Base-by-base conservation (phyloP, 2,113 vertebrate genomes). In the Daphoenositta chrysoptera region DNA sequence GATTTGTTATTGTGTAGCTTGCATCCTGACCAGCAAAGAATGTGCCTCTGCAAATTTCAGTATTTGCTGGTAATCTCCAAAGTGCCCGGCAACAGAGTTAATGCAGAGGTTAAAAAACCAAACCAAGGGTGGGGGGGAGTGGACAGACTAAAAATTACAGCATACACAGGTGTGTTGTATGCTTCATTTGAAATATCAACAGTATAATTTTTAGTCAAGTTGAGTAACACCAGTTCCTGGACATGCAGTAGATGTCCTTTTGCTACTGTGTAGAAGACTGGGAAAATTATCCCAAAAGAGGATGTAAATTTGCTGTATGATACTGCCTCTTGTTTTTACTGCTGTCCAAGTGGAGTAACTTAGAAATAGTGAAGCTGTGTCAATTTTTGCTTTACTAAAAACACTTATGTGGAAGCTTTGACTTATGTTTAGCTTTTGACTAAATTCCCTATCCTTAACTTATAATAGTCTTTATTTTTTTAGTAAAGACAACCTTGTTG, bases 51-150 rank as follows among this genome's bases (percentile, higher is more conserved):
- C 18, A 20, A 7, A 2, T 65, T 72, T 83, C 13, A 51, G 3
- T 44, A 11, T 60, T 77, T 76, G 40, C 30, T 72, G 8, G 5
- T 68, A 5, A 17, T 42, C 30, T 60, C 21, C 6, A 6, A 22
- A 23, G 24, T 3, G 15, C 26, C 35, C 35, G 21, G 12, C 21
- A 84, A 31, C 1, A 16, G 37, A 87, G 33, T 15, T 84, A 13
- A 51, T 4, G 1, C 3, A 31, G 19, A 57, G 5, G 9, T 58
- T 50, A 16, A 35, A 53, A 66, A 40, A 37, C 3, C 20, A 23
- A 12, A 23, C 4, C 44, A 24, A 24, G 47, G 15, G 3, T 5
- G 3, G 7, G 7, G 3, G 8, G 31, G 7, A 56, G 11, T 0
- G 1, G 13, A 23, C 2, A 58, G 20, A 21, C 11, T 70, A 8